Evolutionary conservation across 37 sponge, comb jelly and placozoan genomes (phyloP), one percentile per base, ranked within the genome.

Genomic region (Dysidea cf. avara): DNA sequence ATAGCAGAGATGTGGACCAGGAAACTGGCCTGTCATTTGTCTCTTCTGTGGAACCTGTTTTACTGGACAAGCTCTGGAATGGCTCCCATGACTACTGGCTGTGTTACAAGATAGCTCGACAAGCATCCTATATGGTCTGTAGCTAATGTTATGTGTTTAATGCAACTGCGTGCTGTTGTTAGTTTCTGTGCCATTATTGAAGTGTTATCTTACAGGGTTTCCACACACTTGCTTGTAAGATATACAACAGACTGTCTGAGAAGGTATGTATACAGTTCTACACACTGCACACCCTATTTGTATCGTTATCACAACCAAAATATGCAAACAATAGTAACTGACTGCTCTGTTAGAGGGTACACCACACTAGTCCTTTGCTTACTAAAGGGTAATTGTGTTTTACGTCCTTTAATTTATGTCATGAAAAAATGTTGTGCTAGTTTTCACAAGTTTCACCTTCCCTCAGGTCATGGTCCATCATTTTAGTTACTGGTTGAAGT

Each of bases 71-170:
- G 1, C 56, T 84, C 39, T 72, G 78, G 79, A 55, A 31, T 6
- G 39, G 53, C 34, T 1, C 33, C 26, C 55, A 72, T 24, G 53
- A 61, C 28, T 63, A 62, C 50, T 87, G 77, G 80, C 47, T 81
- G 37, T 66, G 54, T 52, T 87, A 87, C 72, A 68, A 80, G 57
- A 33, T 81, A 2, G 87, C 87, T 54, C 74, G 83, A 50, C 73
- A 58, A 39, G 87, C 87, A 37, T 79, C 82, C 35, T 63, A 56
- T 46, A 76, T 80, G 83, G 87, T 80, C 12, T 21, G 80, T 57
- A 18, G 43, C 0, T 34, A 0, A 16, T 18, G 1, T 60, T 43
- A 43, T 43, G 46, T 66, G 43, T 40, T 16, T 17, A 5, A 62
- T 7, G 9, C 22, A 11, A 57, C 11, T 20, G 26, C 14, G 26